A percentile compares a stretch with the other conserved stretches of the same genome.
Evolutionary conservation across 2,797 vertebrate genomes (phyloP).

Genomic region (Macroramphosus scolopax): DNA sequence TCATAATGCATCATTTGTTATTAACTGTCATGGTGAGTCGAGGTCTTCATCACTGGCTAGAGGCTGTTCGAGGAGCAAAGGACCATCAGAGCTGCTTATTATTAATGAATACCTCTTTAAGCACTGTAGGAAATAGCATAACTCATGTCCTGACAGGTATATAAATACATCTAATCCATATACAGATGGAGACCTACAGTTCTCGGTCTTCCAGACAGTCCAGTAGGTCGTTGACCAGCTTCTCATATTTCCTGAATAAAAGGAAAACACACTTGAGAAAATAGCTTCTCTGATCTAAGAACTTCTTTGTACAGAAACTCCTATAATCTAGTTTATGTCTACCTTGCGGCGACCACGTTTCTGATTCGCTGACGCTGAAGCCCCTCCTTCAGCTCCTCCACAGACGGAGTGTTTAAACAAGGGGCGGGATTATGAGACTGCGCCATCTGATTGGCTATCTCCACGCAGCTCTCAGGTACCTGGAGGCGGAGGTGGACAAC

Average conservation of each 20-base stretch:
- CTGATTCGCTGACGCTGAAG: constrained; percentile 84
- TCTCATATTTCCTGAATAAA: constrained; percentile 88
- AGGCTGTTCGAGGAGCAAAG: background rate
- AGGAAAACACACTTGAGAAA: constrained; percentile 14
- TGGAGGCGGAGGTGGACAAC: constrained; percentile 45
- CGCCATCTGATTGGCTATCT: constrained; percentile 79
- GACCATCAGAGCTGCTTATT: background rate
- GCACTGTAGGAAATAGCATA: background rate
- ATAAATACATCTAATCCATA: background rate
- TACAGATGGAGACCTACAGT: constrained; percentile 79
- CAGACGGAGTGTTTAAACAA: constrained; percentile 62
- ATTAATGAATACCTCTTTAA: constrained; percentile 1
- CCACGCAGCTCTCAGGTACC: constrained; percentile 84
- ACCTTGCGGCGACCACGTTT: constrained; percentile 86
- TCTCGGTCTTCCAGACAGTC: constrained; percentile 91
- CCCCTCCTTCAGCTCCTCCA: constrained; percentile 84
- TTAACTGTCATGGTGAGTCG: background rate
- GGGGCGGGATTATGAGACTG: constrained; percentile 69
- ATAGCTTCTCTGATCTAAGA: too few species aligned
- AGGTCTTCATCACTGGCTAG: background rate
- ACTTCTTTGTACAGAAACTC: too few species aligned
- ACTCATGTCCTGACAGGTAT: background rate
- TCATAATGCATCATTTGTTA: background rate
- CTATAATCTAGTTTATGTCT: too few species aligned
- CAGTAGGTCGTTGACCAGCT: constrained; percentile 87